These are phyloP conservation scores for Drosophila willistoni DNA, from an alignment of 1,140 invertebrate species.

Conservation along the genomic window DNA sequence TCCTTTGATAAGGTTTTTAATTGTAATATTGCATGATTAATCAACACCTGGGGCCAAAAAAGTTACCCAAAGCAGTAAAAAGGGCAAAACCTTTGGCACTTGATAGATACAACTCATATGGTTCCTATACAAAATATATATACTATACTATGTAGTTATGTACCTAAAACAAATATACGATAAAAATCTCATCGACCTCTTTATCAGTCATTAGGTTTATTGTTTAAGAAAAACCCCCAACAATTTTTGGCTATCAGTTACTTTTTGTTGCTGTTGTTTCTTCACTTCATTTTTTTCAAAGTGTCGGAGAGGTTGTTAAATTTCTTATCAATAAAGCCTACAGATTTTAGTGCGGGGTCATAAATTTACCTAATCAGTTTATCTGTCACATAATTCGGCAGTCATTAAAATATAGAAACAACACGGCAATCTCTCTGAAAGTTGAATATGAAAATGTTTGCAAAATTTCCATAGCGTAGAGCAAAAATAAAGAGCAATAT, in stretches of 20 bases:
- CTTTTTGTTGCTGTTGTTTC: background rate
- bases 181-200: slow-evolving; percentile 9
- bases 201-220: slow-evolving; percentile 8
- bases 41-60: background rate
- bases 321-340: slow-evolving; percentile 6
- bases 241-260: slow-evolving; percentile 3
- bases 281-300: background rate
- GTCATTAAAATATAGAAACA: background rate
- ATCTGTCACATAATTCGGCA: background rate
- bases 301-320: background rate
- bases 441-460: background rate
- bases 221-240: slow-evolving; percentile 9
- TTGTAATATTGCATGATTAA: slow-evolving; percentile 9
- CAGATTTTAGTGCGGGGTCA: slow-evolving; percentile 7
- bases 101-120: background rate
- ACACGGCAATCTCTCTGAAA: background rate
- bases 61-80: background rate
- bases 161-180: background rate
- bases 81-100: background rate
- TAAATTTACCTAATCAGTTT: slow-evolving; percentile 17
- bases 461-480: background rate
- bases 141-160: background rate
- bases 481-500: background rate
- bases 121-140: background rate
- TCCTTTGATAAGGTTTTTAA: slow-evolving; percentile 18